Evolutionary conservation across 1,140 invertebrate species (phyloP).

Genomic region (Glossosoma conforme): DNA sequence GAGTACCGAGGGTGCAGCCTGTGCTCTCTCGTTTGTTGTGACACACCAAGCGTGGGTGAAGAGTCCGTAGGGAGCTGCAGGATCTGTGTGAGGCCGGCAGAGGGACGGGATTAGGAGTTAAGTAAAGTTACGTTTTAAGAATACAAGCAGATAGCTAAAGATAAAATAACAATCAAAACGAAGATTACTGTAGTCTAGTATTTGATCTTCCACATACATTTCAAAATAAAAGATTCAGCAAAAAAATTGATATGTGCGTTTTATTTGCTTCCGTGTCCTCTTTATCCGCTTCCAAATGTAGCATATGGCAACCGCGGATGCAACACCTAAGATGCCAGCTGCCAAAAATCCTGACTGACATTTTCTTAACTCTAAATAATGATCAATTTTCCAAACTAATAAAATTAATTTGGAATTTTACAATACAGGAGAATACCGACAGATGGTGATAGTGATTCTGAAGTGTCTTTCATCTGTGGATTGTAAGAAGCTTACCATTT

Average conservation of each 20-base stretch:
- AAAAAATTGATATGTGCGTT: constrained; percentile 6
- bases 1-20: constrained; percentile 2
- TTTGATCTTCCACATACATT: constrained; percentile 29
- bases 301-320: background rate
- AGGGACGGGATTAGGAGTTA: constrained; percentile 22
- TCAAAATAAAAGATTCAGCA: constrained; percentile 26
- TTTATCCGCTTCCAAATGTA: background rate
- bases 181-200: constrained; percentile 27
- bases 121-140: constrained; percentile 18
- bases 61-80: too few species aligned
- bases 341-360: background rate
- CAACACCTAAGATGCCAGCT: background rate
- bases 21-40: constrained; percentile 5
- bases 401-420: background rate
- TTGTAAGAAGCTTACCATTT: too few species aligned
- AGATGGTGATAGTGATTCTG: too few species aligned
- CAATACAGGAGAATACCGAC: too few species aligned
- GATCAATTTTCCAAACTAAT: background rate
- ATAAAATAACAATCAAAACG: constrained; percentile 13
- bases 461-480: too few species aligned
- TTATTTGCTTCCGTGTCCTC: background rate
- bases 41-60: too few species aligned
- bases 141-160: constrained; percentile 22
- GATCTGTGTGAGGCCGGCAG: too few species aligned
- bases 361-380: background rate